Base-by-base conservation (phyloP, 2,113 vertebrate genomes). In the Trogon surrucura region DNA sequence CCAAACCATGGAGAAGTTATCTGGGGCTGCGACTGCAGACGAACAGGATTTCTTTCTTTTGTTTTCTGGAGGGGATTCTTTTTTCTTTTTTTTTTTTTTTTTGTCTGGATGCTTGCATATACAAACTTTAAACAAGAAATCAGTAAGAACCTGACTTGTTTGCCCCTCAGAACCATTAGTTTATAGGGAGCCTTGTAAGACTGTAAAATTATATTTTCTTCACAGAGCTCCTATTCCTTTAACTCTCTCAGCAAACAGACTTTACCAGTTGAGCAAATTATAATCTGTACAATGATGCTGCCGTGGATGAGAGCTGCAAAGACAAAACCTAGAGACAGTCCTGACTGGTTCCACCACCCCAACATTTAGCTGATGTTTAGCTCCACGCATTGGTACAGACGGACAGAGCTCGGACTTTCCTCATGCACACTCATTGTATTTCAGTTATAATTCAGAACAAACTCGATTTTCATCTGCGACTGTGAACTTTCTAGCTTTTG, bases 401-500 rank as follows among this genome's bases (percentile, higher is more conserved):
- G 27, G 62, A n/a, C n/a, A 30, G 56, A 54, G 70, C 67, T 21
- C 5, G 41, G 21, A 2, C 38, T 26, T 50, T 80, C 64, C 87
- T 89, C 81, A 20, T 12, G 32, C 80, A 81, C 72, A 66, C 60
- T 18, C 66, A 80, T 90, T 64, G 77, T 45, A 54, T 78, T 69
- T 65, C 62, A 48, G 51, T 47, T 77, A 8, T 53, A 80, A 69
- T 79, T 87, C 80, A 58, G 71, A 84, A 66, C 85, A 91, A 92
- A 93, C 81, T 72, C 88, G 51, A 85, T 90, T 86, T 94, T 85
- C 93, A 78, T 82, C 85, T 91, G 44, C 60, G 67, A 80, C 87
- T 50, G 50, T 51, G 82, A 96, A 95, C 91, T 97, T 96, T 60
- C 32, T 58, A 80, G 93, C 89, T 78, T 80, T 90, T 62, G 89